These are phyloP conservation scores for Drosophila melanocephala DNA, from an alignment of 2,888 invertebrate genomes.

Conservation along the genomic window DNA sequence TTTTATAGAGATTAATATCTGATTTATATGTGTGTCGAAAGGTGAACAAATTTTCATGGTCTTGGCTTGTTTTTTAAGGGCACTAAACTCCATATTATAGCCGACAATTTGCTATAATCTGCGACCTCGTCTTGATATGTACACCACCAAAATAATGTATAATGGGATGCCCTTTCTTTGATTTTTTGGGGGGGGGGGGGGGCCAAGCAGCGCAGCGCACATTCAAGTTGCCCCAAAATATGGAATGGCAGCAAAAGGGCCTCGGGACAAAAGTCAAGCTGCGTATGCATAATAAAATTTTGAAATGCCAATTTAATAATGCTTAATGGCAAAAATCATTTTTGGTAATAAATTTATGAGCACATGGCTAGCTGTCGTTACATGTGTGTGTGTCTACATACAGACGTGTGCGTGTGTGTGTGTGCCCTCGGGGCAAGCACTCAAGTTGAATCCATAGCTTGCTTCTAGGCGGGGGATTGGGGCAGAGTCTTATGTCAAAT, in stretches of 20 bases:
- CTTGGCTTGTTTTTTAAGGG: not conserved
- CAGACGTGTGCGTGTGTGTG: conserved; percentile 17
- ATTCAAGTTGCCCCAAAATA: conserved; percentile 15
- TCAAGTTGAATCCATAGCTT: conserved; percentile 51
- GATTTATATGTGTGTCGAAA: not conserved
- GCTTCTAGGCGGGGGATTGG: conserved; percentile 26
- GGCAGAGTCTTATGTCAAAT: conserved; percentile 65
- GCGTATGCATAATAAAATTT: conserved; percentile 70
- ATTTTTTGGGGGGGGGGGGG: not conserved
- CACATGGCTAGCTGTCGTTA: conserved; percentile 39
- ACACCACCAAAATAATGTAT: conserved; percentile 37
- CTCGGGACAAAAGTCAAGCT: conserved; percentile 61
- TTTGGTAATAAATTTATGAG: conserved; percentile 79
- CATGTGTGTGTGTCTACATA: conserved; percentile 13
- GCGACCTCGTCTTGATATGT: not conserved
- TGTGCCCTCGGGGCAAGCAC: conserved; percentile 57
- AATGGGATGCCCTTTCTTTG: conserved; percentile 15
- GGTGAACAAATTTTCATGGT: not conserved
- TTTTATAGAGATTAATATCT: not conserved
- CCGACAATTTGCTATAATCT: conserved; percentile 32
- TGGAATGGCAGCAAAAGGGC: conserved; percentile 22
- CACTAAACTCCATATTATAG: conserved; percentile 15
- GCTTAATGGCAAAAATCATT: conserved; percentile 82
- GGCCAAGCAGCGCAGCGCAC: conserved; percentile 3
- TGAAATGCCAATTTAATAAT: conserved; percentile 82